These are phyloP conservation scores for Piaya cayana DNA, from an alignment of 2,113 vertebrate genomes.

Conservation along the genomic window DNA sequence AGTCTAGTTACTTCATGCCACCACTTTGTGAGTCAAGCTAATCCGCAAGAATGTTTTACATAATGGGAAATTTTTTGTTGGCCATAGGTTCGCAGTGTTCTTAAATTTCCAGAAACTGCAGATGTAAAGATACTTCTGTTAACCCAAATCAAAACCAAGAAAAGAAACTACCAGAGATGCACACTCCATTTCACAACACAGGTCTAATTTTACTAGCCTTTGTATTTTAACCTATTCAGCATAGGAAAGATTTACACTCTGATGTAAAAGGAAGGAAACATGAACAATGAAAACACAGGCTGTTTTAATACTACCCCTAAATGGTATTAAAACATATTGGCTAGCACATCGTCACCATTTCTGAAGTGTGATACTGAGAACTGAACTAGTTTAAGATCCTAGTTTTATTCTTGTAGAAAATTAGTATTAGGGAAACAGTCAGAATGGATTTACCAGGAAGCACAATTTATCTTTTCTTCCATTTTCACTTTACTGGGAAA, in stretches of 20 bases:
- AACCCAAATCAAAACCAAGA: constrained; percentile 71
- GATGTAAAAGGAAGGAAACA: not conserved
- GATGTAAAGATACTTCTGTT: constrained; percentile 61
- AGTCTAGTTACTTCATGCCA: constrained; percentile 43
- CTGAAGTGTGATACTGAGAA: not conserved
- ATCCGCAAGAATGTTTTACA: constrained; percentile 60
- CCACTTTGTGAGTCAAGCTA: constrained; percentile 58
- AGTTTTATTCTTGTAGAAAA: not conserved
- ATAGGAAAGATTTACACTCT: not conserved
- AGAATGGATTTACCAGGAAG: constrained; percentile 30
- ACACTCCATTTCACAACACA: constrained; percentile 23
- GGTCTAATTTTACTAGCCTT: not conserved
- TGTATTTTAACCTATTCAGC: not conserved
- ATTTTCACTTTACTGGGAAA: not conserved
- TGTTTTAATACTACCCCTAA: not conserved
- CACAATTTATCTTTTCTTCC: not conserved
- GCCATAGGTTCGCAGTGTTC: constrained; percentile 70
- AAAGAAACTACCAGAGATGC: constrained; percentile 62
- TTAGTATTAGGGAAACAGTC: not conserved
- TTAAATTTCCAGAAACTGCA: constrained; percentile 77
- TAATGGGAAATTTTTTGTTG: constrained; percentile 65
- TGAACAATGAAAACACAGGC: not conserved
- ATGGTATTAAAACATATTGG: not conserved
- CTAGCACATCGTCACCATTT: not conserved
- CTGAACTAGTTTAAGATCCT: not conserved